These are phyloP conservation scores for Microchirus variegatus DNA, from an alignment of 2,797 vertebrate species.

Conservation along the genomic window DNA sequence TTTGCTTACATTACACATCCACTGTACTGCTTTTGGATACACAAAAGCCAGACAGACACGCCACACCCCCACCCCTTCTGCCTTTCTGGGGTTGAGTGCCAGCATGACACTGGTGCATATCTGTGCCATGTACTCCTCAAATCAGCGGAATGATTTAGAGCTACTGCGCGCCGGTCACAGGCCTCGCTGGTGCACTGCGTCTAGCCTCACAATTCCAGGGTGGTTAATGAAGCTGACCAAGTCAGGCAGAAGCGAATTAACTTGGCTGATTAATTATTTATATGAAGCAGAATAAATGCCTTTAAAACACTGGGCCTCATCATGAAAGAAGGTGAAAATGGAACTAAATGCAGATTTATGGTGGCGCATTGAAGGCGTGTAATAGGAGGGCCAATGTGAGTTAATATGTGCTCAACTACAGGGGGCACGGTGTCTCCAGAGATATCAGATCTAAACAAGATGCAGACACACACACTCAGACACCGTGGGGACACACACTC, in stretches of 20 bases:
- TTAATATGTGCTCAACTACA: slow-evolving; percentile 68
- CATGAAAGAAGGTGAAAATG: slow-evolving; percentile 88
- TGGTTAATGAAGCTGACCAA: slow-evolving; percentile 97
- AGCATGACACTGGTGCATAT: slow-evolving; percentile 53
- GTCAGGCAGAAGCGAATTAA: slow-evolving; percentile 97
- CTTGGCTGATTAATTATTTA: slow-evolving; percentile 98
- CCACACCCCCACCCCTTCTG: neutral
- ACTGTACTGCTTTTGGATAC: slow-evolving; percentile 36
- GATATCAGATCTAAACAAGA: slow-evolving; percentile 65
- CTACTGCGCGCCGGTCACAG: slow-evolving; percentile 57
- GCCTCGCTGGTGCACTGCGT: slow-evolving; percentile 71
- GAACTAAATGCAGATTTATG: slow-evolving; percentile 89
- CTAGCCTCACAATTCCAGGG: slow-evolving; percentile 84
- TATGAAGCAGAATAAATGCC: slow-evolving; percentile 96
- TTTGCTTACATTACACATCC: slow-evolving; percentile 31
- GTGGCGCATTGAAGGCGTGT: slow-evolving; percentile 77
- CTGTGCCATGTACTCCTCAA: slow-evolving; percentile 50
- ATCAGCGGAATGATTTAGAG: slow-evolving; percentile 74
- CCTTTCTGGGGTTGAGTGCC: slow-evolving; percentile 39
- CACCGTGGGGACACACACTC: slow-evolving; percentile 66
- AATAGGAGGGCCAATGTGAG: slow-evolving; percentile 58
- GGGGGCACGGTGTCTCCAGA: slow-evolving; percentile 46
- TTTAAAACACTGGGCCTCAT: slow-evolving; percentile 90
- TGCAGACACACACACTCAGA: slow-evolving; percentile 52
- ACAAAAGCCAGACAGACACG: slow-evolving; percentile 51